Evolutionary conservation across 1,140 invertebrate species (phyloP).

Genomic region (Pemphigus obesinymphae): DNA sequence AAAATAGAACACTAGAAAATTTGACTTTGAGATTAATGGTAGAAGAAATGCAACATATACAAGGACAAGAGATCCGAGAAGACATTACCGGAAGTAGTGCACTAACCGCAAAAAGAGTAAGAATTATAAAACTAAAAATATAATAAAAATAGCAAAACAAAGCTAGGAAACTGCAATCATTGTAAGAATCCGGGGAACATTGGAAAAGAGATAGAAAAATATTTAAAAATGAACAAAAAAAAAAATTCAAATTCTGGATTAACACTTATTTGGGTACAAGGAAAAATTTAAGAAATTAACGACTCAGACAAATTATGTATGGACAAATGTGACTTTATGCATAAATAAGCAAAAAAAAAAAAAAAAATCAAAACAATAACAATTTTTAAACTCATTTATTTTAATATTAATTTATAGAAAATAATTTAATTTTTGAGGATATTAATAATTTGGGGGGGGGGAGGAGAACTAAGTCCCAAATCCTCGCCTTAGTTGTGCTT

Average conservation of each 20-base stretch:
- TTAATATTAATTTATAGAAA: too few relatives aligned
- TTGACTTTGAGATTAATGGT: not conserved
- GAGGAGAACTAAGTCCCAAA: too few relatives aligned
- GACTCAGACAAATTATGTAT: not conserved
- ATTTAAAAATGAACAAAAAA: not conserved
- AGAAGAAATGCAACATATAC: not conserved
- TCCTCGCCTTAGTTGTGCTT: too few relatives aligned
- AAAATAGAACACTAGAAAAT: not conserved
- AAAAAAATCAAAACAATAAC: too few relatives aligned
- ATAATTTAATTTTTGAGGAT: too few relatives aligned
- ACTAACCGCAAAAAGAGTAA: not conserved
- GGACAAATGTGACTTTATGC: too few relatives aligned
- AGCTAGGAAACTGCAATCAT: not conserved
- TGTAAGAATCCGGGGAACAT: not conserved
- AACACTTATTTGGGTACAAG: not conserved
- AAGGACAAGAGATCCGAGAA: not conserved
- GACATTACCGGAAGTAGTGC: not conserved
- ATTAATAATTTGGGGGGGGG: too few relatives aligned
- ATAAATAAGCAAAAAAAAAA: too few relatives aligned
- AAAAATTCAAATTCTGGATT: not conserved
- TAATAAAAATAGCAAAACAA: too few relatives aligned
- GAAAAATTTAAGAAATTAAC: not conserved
- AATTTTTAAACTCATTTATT: too few relatives aligned
- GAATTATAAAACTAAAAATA: not conserved
- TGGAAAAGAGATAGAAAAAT: not conserved